phyloP scores from a whole-genome alignment of 2,888 invertebrate species.

The Cataglyphis altisquamis region DNA sequence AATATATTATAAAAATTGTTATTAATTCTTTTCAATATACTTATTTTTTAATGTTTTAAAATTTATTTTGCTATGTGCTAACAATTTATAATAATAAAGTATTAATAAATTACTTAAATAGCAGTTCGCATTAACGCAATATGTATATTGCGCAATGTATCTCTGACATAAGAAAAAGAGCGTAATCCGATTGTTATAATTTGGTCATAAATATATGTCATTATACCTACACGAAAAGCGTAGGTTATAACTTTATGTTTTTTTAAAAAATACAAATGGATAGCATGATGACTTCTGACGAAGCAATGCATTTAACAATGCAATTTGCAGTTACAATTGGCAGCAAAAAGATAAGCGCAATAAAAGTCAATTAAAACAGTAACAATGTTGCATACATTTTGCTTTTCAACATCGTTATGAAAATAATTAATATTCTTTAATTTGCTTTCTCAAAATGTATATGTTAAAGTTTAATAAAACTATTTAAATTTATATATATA shows the following conservation, averaged over 20 bases:
- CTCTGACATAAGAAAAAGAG: background rate
- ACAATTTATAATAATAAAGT: background rate
- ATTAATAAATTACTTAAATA: background rate
- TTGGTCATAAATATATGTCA: background rate
- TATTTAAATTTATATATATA: background rate
- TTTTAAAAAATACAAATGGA: background rate
- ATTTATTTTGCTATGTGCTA: background rate
- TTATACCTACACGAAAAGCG: background rate
- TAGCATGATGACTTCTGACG: background rate
- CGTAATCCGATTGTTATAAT: background rate
- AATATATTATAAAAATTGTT: background rate
- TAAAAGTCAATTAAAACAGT: slow-evolving; percentile 7
- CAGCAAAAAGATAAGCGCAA: background rate
- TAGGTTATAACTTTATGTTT: background rate
- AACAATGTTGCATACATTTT: background rate
- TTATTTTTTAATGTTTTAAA: background rate
- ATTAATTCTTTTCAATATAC: background rate
- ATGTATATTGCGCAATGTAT: background rate
- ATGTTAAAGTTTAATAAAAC: background rate
- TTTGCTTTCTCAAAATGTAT: background rate
- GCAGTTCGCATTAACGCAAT: background rate
- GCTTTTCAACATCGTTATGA: background rate
- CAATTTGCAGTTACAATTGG: background rate
- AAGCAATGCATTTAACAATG: background rate
- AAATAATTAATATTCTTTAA: background rate